Percentiles rank a stretch among this genome's conserved stretches.
These are phyloP conservation scores for Phania funesta DNA, from an alignment of 2,888 invertebrate genomes.

Conservation along the genomic window DNA sequence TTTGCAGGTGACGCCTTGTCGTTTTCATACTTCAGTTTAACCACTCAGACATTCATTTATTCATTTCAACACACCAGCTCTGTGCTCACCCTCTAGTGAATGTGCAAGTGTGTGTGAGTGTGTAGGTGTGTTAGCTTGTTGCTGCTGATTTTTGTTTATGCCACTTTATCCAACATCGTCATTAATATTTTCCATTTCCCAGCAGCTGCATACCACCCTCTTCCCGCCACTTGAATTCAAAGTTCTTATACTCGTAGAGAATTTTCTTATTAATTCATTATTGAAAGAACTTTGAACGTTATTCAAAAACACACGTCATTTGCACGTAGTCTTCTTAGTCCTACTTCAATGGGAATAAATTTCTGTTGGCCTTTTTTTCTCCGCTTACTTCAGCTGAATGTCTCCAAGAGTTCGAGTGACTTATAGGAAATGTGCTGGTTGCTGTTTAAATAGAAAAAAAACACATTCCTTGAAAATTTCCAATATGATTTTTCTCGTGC, in stretches of 20 bases:
- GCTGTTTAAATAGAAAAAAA: background rate
- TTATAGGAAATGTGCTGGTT: background rate
- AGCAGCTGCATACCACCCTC: background rate
- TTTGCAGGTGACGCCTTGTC: slow-evolving; percentile 68
- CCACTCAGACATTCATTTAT: slow-evolving; percentile 32
- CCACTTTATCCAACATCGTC: slow-evolving; percentile 22
- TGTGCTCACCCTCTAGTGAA: background rate
- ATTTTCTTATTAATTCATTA: slow-evolving; percentile 61
- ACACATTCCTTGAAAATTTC: background rate
- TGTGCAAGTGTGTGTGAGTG: background rate
- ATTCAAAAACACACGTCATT: slow-evolving; percentile 71
- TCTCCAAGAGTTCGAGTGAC: background rate
- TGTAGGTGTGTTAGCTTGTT: slow-evolving; percentile 13
- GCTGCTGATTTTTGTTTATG: slow-evolving; percentile 52
- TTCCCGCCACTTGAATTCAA: slow-evolving; percentile 1
- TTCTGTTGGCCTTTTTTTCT: background rate
- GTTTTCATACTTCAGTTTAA: slow-evolving; percentile 37
- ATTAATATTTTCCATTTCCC: slow-evolving; percentile 44
- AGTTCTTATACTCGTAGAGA: slow-evolving; percentile 28
- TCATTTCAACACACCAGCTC: slow-evolving; percentile 9
- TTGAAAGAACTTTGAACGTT: slow-evolving; percentile 70
- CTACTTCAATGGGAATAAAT: slow-evolving; percentile 23
- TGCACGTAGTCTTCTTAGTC: slow-evolving; percentile 55
- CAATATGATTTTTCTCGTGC: too few relatives aligned
- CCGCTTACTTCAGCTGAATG: background rate